Evolutionary conservation across 2,113 vertebrate genomes (phyloP).

Genomic region (Triplophysa tibetana): DNA sequence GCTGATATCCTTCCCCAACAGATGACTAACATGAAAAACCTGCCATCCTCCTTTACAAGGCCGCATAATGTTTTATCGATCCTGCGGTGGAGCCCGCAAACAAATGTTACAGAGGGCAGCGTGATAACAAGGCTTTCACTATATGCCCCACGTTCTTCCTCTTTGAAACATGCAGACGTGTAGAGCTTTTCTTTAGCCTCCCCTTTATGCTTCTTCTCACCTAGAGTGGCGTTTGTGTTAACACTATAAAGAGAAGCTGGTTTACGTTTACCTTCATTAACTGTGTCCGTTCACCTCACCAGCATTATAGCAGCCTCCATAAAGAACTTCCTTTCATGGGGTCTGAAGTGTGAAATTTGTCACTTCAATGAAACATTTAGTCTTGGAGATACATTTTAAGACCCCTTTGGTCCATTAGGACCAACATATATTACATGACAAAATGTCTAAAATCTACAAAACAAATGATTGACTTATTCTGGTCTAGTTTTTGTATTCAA

Average conservation of each 20-base stretch:
- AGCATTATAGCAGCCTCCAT: constrained; percentile 16
- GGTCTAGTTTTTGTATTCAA: too few relatives aligned
- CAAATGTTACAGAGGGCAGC: constrained; percentile 43
- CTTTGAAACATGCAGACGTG: constrained; percentile 38
- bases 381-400: too few relatives aligned
- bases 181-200: constrained; percentile 37
- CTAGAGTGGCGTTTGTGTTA: constrained; percentile 32
- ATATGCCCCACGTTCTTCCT: constrained; percentile 12
- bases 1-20: constrained; percentile 53
- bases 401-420: too few relatives aligned
- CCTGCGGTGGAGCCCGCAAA: constrained; percentile 48
- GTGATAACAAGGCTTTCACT: constrained; percentile 51
- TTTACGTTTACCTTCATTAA: constrained; percentile 48
- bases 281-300: constrained; percentile 7
- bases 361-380: neutral
- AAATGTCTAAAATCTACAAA: too few relatives aligned
- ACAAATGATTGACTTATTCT: too few relatives aligned
- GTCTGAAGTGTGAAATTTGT: constrained; percentile 6
- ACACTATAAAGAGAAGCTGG: constrained; percentile 31
- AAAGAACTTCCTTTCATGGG: neutral
- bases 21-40: constrained; percentile 55
- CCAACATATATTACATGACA: too few relatives aligned
- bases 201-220: constrained; percentile 18
- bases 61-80: constrained; percentile 60
- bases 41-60: constrained; percentile 58